Conservation (phyloP, 2,888 invertebrate genomes). For the Chaitophorus viminalis region DNA sequence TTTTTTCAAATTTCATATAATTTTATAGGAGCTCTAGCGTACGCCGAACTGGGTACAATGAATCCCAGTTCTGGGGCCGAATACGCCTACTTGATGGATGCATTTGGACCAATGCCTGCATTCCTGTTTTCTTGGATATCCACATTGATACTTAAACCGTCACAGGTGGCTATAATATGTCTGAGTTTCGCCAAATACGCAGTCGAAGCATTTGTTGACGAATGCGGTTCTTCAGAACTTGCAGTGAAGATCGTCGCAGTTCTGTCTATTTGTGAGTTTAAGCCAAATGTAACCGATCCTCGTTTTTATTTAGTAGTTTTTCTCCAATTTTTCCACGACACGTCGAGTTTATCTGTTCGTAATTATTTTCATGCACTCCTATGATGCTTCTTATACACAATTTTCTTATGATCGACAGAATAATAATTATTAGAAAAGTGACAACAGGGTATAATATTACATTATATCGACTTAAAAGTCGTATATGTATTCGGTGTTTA, state of each 20-base stretch:
- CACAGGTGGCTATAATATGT: conserved; percentile 93
- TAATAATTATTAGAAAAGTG: no score
- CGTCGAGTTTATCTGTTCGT: not conserved
- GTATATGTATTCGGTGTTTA: not conserved
- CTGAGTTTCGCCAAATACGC: conserved; percentile 93
- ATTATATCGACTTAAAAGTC: no score
- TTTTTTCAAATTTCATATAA: conserved; percentile 13
- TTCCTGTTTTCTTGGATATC: conserved; percentile 95
- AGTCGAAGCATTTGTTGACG: conserved; percentile 87
- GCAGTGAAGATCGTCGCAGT: conserved; percentile 90
- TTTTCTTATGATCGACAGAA: no score
- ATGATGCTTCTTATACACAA: no score
- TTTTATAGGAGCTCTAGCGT: conserved; percentile 84
- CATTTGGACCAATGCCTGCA: conserved; percentile 90
- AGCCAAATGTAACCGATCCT: conserved; percentile 14
- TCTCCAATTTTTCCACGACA: not conserved
- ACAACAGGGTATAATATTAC: no score
- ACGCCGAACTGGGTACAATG: conserved; percentile 95
- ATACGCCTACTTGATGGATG: conserved; percentile 96
- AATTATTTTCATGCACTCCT: not conserved
- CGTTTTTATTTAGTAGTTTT: not conserved
- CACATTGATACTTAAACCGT: conserved; percentile 90
- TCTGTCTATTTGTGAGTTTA: conserved; percentile 80
- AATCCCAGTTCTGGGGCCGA: conserved; percentile 95
- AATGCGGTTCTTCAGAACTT: conserved; percentile 84